Conservation (phyloP, 2,797 vertebrate genomes). For the Neoniphon sammara region DNA sequence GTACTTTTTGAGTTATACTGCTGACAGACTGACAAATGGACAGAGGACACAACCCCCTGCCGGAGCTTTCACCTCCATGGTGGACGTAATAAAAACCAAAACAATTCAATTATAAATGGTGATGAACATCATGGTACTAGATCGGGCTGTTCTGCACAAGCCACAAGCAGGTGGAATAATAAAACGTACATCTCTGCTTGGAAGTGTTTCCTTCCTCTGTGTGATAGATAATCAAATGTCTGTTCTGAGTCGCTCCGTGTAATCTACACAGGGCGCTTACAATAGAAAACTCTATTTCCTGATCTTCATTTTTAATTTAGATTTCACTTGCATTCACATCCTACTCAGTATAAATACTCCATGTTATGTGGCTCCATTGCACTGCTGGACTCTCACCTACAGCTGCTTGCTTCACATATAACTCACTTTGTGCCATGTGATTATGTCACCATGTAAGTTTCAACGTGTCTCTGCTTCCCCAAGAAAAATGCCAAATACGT, state of each 20-base stretch:
- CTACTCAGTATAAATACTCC: slow-evolving; percentile 19
- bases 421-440: no score
- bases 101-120: slow-evolving; percentile 18
- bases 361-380: not conserved
- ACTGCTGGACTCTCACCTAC: slow-evolving; percentile 15
- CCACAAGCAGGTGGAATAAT: slow-evolving; percentile 37
- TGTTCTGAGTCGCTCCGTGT: not conserved
- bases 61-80: no score
- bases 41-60: no score
- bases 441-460: not conserved
- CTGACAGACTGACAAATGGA: no score
- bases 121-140: slow-evolving; percentile 15
- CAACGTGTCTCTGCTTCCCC: no score
- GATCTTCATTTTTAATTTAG: slow-evolving; percentile 48
- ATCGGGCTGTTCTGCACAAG: slow-evolving; percentile 10
- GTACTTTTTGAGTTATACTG: no score
- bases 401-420: no score
- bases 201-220: slow-evolving; percentile 50
- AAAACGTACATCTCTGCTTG: slow-evolving; percentile 50
- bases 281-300: not conserved
- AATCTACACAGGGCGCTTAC: slow-evolving; percentile 10
- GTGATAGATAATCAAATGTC: not conserved
- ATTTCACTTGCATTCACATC: slow-evolving; percentile 23
- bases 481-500: no score
- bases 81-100: not conserved